Evolutionary conservation across 2,797 vertebrate genomes (phyloP).

Genomic region (Thalassophryne amazonica): DNA sequence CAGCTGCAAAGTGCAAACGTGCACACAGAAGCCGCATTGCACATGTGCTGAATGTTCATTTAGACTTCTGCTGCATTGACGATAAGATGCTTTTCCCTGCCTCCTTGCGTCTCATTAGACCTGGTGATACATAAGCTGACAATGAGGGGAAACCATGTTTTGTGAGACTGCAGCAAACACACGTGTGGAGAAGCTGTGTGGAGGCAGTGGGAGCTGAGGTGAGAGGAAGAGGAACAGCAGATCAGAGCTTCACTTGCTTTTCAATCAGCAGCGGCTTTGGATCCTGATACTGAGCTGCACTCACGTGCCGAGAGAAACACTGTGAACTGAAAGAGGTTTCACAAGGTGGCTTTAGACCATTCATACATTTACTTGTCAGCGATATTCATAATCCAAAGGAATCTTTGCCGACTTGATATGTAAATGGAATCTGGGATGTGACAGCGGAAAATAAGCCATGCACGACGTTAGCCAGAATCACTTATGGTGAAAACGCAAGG

Average conservation of each 20-base stretch:
- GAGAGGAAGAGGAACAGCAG: constrained; percentile 42
- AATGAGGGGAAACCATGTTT: no score
- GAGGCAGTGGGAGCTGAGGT: constrained; percentile 39
- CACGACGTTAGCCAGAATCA: neutral
- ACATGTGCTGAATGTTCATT: neutral
- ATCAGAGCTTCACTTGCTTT: constrained; percentile 30
- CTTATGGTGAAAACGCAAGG: neutral
- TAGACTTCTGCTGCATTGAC: constrained; percentile 16
- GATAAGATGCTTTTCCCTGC: constrained; percentile 29
- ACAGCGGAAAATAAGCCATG: no score
- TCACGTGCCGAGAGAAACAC: constrained; percentile 7
- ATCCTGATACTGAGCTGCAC: constrained; percentile 33
- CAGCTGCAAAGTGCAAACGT: constrained; percentile 2
- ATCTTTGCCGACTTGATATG: neutral
- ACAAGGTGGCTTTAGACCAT: constrained; percentile 1
- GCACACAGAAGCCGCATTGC: neutral
- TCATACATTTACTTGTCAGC: neutral
- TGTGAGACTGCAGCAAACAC: no score
- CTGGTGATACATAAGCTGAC: constrained; percentile 49
- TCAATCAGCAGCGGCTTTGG: constrained; percentile 42
- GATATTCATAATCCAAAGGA: neutral
- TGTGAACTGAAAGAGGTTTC: neutral
- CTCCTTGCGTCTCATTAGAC: constrained; percentile 39
- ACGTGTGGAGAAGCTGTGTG: constrained; percentile 21
- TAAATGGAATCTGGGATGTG: no score